Evolutionary conservation across 30 jellyfish, hydroid and myxozoan genomes (phyloP).

Genomic region (Haliclystus octoradiatus): DNA sequence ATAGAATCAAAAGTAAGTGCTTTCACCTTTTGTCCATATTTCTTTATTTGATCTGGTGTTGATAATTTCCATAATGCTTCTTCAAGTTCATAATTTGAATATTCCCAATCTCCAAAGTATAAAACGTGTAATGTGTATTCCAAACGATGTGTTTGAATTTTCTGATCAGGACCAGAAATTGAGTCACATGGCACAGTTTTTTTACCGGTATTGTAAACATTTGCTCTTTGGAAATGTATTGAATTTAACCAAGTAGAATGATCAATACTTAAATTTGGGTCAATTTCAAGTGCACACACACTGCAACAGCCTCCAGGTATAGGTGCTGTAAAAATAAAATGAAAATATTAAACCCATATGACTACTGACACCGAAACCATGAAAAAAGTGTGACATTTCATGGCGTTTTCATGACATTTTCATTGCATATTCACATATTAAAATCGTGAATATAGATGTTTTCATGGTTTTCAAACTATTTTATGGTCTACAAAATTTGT

Average conservation of each 20-base stretch:
- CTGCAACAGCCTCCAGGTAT: constrained; percentile 94
- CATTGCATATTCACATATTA: too few species aligned
- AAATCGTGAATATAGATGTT: too few species aligned
- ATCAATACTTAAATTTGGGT: constrained; percentile 33
- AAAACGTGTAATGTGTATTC: constrained; percentile 38
- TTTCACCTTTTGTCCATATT: constrained; percentile 40
- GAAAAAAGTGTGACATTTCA: too few species aligned
- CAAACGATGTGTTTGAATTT: constrained; percentile 25
- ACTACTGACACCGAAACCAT: too few species aligned
- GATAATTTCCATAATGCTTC: constrained; percentile 61
- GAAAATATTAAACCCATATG: too few species aligned
- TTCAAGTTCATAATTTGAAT: constrained; percentile 20
- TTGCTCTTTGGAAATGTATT: constrained; percentile 48
- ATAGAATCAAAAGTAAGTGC: too few species aligned
- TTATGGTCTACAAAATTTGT: too few species aligned
- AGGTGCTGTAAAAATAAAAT: constrained; percentile 33
- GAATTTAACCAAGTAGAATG: constrained; percentile 8
- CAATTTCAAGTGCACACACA: constrained; percentile 52
- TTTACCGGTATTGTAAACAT: constrained; percentile 20
- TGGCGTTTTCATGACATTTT: too few species aligned
- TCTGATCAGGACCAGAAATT: too few species aligned
- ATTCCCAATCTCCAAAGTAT: constrained; percentile 34
- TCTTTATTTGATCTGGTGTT: constrained; percentile 18
- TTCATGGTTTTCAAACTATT: too few species aligned
- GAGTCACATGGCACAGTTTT: constrained; percentile 44